Percentiles rank a stretch among this genome's conserved stretches.
phyloP scores from a whole-genome alignment of 2,888 invertebrate genomes.

The Morpho deidamia region DNA sequence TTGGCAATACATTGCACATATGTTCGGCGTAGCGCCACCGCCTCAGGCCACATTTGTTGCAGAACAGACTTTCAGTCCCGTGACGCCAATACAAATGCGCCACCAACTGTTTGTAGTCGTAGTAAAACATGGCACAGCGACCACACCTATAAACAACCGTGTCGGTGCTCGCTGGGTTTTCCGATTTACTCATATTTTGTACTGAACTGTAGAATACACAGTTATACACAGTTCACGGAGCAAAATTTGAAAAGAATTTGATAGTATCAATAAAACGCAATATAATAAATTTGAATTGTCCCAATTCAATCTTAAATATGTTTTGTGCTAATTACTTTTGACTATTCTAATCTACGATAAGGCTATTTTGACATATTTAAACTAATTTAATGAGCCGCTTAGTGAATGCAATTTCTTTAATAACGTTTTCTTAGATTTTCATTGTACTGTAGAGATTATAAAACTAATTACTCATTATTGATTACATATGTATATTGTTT shows the following conservation, averaged over 20 bases:
- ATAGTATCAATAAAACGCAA: no score
- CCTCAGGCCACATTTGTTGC: conserved; percentile 42
- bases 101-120: conserved; percentile 45
- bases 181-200: conserved; percentile 12
- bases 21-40: conserved; percentile 51
- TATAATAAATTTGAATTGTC: no score
- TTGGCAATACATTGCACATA: conserved; percentile 49
- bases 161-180: background rate
- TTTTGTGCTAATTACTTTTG: no score
- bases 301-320: no score
- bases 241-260: background rate
- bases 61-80: conserved; percentile 51
- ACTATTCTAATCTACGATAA: no score
- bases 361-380: no score
- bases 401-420: no score
- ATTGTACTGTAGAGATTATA: no score
- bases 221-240: background rate
- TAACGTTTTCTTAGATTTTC: no score
- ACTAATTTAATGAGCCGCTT: no score
- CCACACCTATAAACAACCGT: conserved; percentile 38
- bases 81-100: conserved; percentile 61
- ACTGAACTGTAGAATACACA: background rate
- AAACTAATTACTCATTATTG: no score
- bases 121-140: conserved; percentile 43
- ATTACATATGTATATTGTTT: no score